Evolutionary conservation across 2,797 vertebrate species (phyloP), one percentile per base, ranked within the genome.

Genomic region (Mormyrops boulengeri): DNA sequence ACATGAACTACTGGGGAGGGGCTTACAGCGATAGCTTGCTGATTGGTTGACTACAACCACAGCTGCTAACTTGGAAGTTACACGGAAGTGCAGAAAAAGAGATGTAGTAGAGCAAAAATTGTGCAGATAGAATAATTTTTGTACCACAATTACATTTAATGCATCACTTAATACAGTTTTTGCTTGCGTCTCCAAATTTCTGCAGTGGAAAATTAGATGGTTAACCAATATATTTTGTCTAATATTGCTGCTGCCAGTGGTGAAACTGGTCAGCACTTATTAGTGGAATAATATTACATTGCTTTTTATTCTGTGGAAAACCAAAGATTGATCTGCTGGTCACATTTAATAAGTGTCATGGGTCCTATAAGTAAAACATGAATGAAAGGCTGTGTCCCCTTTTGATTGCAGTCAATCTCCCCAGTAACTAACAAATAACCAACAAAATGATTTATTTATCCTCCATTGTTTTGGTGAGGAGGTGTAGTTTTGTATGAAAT

Each of bases 231-330:
- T 73, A 5, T 14, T 73, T 73, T 73, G 66, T 73, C 66, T 34
- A 38, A 14, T 11, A 38, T 38, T 30, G 26, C 66, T 34, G 30
- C 30, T 4, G 11, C 30, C 30, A 12, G 26, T 34, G 93, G 91
- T 93, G 94, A 93, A 88, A 92, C 90, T 22, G n/a, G 60, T 17
- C 8, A 26, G 7, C 22, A 26, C 3, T 62, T 62, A 62, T 62
- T 62, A 62, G 60, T 26, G 60, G 22, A 62, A 62, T 62, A 62
- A 62, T 17, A 1, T 62, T 26, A 62, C 26, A 62, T 26, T 11
- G 22, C 26, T 62, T 69, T 69, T 30, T 69, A 69, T 69, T 69
- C 26, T 69, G 9, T 69, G 62, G 11, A 69, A 30, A 69, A 69
- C 9, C 22, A 34, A 69, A 34, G 22, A 69, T 69, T 12, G 62